Base-by-base conservation (phyloP, 2,888 invertebrate genomes). In the Parthenolecanium corni region DNA sequence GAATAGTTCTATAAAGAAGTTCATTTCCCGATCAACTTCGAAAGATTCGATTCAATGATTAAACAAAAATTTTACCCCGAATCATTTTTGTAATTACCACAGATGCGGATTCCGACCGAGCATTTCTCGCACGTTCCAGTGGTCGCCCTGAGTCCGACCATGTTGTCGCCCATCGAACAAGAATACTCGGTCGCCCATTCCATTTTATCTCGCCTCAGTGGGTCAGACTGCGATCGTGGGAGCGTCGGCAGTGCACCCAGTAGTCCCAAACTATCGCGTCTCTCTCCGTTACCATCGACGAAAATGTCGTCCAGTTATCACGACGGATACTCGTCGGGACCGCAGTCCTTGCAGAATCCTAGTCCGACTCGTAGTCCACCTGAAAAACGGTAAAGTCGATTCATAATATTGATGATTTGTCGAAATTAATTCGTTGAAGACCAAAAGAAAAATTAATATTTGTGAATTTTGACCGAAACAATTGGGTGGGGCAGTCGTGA, bases 71-170 rank as follows among this genome's bases (percentile, higher is more conserved):
- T n/a, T n/a, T n/a, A n/a, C n/a, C n/a, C n/a, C n/a, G 31, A 6
- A 31, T 31, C 9, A 6, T 31, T 31, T 31, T 9, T 31, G 31
- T 20, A 18, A 3, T 75, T 75, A 9, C n/a, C n/a, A n/a, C 76
- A 91, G 86, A 93, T 95, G 93, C 83, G 90, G 69, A 91, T 95
- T 71, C 94, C 94, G 23, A 90, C 91, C 70, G 93, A 94, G 74
- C 92, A 94, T 74, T 94, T 94, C 75, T 86, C 91, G 25, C 89
- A 90, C 74, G 90, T 94, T 68, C 94, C 95, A 3, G 92, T 95
- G 66, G 92, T 91, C 69, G 79, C 92, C 71, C 78, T 95, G 65
- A 91, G 91, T 69, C 89, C 89, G 18, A 87, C 87, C 69, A 78
- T 89, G 71, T 78, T 88, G 73, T 86, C 87, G 54, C 88, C 89